Base-by-base conservation (phyloP, 1,140 invertebrate species). In the Oreohelix idahoensis region DNA sequence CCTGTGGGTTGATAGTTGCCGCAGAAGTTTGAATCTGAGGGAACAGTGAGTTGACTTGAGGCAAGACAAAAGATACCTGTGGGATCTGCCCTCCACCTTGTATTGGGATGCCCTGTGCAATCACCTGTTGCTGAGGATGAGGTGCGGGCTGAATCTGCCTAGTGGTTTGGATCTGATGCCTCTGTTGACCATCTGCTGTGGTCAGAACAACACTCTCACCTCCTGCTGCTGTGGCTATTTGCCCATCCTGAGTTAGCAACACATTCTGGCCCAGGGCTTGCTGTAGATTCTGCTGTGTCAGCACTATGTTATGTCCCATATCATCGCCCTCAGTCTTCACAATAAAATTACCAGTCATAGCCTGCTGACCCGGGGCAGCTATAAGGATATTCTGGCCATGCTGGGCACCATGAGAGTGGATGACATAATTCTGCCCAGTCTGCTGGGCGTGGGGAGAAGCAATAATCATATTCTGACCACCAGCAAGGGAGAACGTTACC, bases 381-480 rank as follows among this genome's bases (percentile, higher is more conserved):
- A 85, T 85, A 23, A 85, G 80, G 15, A 85, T 85, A 39, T 83
- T 85, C 63, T 85, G 84, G 4, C 84, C 84, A 66, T 29, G 69
- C 66, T 51, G 66, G 17, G 38, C 78, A 49, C 51, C 84, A 81
- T 71, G 81, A 26, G 80, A 79, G 13, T 75, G 53, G 66, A 85
- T 83, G 45, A 85, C 82, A 63, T 83, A 85, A 73, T 85, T 85
- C 51, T 82, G 80, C 1, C 81, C 84, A 26, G 81, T 71, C 58
- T 85, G 84, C 75, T 84, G 84, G 11, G 81, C 79, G 35, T 82
- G 77, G 0, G 84, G 84, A 36, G 84, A 85, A 17, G 84, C 84
- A 51, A 85, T 85, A 73, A 85, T 85, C 77, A 85, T 82, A 36
- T 85, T 85, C 78, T 85, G 84, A 38, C 84, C 80, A 39, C 71